Evolutionary conservation across 2,113 vertebrate genomes (phyloP).

Genomic region (Gallinago paraguaiae): DNA sequence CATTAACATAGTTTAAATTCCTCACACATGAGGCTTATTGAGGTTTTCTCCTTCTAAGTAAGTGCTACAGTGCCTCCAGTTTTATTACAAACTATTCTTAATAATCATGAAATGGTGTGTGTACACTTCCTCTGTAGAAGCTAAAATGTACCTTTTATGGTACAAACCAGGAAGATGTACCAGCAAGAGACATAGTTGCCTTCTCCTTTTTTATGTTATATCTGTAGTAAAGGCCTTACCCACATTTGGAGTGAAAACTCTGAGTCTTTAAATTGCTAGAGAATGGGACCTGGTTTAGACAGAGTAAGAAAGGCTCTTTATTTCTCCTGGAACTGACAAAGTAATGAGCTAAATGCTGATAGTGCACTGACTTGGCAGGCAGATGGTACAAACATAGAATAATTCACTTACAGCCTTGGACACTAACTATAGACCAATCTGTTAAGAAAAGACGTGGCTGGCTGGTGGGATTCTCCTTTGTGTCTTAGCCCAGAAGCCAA

Average conservation of each 20-base stretch:
- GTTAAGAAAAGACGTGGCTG: not conserved
- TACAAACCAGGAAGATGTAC: not conserved
- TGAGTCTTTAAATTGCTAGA: not conserved
- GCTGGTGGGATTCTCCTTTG: not conserved
- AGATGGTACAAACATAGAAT: not conserved
- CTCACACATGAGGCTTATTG: not conserved
- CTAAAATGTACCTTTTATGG: not conserved
- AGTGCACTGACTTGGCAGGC: slow-evolving; percentile 24
- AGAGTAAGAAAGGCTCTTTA: not conserved
- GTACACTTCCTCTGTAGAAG: not conserved
- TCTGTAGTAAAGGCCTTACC: not conserved
- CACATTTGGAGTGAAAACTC: not conserved
- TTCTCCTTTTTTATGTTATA: not conserved
- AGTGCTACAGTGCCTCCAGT: not conserved
- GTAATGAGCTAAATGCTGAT: slow-evolving; percentile 28
- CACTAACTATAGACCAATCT: not conserved
- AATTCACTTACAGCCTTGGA: slow-evolving; percentile 8
- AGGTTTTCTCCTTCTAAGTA: not conserved
- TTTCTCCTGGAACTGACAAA: slow-evolving; percentile 20
- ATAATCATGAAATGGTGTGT: not conserved
- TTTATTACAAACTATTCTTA: not conserved
- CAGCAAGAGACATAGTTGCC: not conserved
- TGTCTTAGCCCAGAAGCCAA: not conserved
- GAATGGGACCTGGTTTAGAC: not conserved
- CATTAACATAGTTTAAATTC: not conserved